Evolutionary conservation across 2,113 vertebrate species (phyloP).

Genomic region (Callipepla californica): DNA sequence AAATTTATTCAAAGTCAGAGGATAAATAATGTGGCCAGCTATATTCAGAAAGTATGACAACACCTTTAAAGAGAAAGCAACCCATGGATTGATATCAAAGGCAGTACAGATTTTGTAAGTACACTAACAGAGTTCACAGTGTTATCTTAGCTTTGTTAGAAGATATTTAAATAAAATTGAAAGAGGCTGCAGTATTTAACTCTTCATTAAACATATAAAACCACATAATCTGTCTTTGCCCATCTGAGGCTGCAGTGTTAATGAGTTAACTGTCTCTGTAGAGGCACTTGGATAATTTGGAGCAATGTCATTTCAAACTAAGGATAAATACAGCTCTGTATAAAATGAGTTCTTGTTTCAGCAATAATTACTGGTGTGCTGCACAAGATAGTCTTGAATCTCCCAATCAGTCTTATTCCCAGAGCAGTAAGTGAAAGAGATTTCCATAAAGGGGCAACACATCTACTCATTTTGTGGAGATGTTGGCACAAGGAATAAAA

Average conservation of each 20-base stretch:
- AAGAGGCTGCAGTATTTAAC: constrained; percentile 7
- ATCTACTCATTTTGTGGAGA: neutral
- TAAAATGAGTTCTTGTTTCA: constrained; percentile 46
- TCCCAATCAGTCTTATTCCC: constrained; percentile 40
- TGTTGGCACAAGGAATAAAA: constrained; percentile 42
- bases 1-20: neutral
- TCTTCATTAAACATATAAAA: constrained; percentile 30
- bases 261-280: constrained; percentile 64
- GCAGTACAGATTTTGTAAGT: neutral
- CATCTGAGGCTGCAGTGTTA: constrained; percentile 54
- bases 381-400: constrained; percentile 35
- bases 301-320: constrained; percentile 8
- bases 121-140: neutral
- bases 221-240: neutral
- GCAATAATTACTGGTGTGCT: constrained; percentile 27
- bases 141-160: constrained; percentile 26
- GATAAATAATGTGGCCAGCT: neutral
- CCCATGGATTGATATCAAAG: neutral
- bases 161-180: constrained; percentile 53
- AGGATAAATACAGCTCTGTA: constrained; percentile 63
- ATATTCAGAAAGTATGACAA: neutral
- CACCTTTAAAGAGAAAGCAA: constrained; percentile 7
- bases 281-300: constrained; percentile 49
- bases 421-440: neutral
- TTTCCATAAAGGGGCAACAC: constrained; percentile 37